These are phyloP conservation scores for Plectrocnemia conspersa DNA, from an alignment of 1,140 invertebrate species.

Conservation along the genomic window DNA sequence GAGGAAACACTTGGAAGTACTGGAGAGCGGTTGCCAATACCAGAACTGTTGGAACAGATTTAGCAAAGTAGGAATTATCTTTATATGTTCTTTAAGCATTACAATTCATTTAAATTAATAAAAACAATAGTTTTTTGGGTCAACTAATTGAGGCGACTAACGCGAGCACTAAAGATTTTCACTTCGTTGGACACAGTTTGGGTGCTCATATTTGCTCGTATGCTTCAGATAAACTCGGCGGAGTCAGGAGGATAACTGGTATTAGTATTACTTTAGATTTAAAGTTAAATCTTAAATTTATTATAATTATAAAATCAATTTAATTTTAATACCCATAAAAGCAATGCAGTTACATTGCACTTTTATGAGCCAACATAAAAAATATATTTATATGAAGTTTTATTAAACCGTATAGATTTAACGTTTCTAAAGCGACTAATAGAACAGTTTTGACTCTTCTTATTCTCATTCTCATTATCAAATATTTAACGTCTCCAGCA, in stretches of 20 bases:
- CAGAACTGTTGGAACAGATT: conserved; percentile 49
- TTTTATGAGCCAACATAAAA: too few species aligned
- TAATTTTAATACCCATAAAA: too few species aligned
- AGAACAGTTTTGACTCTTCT: too few species aligned
- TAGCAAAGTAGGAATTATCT: conserved; percentile 46
- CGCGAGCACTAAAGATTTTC: conserved; percentile 45
- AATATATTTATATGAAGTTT: too few species aligned
- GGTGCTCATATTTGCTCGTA: conserved; percentile 60
- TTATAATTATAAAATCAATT: too few species aligned
- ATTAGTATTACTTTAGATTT: too few species aligned
- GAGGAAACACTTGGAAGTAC: conserved; percentile 57
- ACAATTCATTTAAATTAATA: conserved; percentile 5
- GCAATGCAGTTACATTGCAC: too few species aligned
- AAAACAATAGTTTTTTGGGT: conserved; percentile 40
- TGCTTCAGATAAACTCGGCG: conserved; percentile 50
- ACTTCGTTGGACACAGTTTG: conserved; percentile 60
- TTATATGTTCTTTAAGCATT: not conserved
- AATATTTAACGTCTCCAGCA: too few species aligned
- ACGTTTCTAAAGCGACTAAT: too few species aligned
- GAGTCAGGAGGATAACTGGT: conserved; percentile 46
- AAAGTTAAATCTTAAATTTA: too few species aligned
- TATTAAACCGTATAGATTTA: too few species aligned
- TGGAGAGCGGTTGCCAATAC: conserved; percentile 57
- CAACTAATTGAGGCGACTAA: conserved; percentile 42
- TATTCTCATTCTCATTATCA: too few species aligned